phyloP scores from a whole-genome alignment of 2,797 vertebrate species.

The Poecile montanus region DNA sequence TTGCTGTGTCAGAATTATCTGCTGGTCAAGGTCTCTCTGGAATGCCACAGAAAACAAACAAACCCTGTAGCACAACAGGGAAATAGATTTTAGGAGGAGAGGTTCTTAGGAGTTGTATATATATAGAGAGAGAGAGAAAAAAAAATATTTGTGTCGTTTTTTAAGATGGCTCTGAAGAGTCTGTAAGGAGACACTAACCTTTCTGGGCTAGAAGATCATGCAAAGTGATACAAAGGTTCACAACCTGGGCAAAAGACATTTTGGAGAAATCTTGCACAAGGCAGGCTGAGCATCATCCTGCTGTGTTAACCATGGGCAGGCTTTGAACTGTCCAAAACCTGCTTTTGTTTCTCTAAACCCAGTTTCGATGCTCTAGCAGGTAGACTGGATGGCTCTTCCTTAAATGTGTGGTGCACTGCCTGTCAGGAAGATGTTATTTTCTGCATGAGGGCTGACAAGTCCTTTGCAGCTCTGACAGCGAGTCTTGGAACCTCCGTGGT shows the following conservation, averaged over 20 bases:
- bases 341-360: not conserved
- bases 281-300: not conserved
- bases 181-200: not conserved
- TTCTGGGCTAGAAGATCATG: not conserved
- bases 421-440: not conserved
- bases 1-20: slow-evolving; percentile 25
- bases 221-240: not conserved
- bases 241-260: not conserved
- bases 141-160: not conserved
- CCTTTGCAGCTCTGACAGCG: not conserved
- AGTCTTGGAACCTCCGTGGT: not conserved
- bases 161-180: not conserved
- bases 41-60: slow-evolving; percentile 28
- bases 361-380: not conserved
- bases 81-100: not conserved
- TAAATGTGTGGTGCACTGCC: not conserved
- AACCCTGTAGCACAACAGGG: not conserved
- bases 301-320: rapidly evolving
- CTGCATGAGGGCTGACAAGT: not conserved
- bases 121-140: not conserved
- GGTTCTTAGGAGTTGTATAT: not conserved
- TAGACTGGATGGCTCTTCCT: not conserved
- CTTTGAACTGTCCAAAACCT: not conserved
- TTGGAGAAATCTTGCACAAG: not conserved
- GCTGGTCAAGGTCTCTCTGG: slow-evolving; percentile 17